These are phyloP conservation scores for Hylaea fasciaria DNA, from an alignment of 2,888 invertebrate species.

Conservation along the genomic window DNA sequence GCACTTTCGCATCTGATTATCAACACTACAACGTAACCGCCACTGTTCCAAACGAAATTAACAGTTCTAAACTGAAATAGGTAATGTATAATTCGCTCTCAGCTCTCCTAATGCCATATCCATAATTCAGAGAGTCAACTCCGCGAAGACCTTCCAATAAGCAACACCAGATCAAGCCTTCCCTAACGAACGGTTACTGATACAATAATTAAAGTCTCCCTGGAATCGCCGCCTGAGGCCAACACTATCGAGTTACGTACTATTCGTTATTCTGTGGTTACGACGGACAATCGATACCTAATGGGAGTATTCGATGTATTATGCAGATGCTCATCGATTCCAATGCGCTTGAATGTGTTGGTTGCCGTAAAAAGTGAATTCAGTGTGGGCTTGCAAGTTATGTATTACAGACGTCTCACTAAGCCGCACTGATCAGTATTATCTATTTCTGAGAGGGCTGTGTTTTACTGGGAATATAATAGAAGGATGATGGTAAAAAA, in stretches of 20 bases:
- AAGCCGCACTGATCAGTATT: no score
- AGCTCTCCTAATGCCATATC: no score
- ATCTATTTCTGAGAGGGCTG: no score
- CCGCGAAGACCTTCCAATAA: not conserved
- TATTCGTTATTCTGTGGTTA: not conserved
- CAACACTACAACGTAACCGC: no score
- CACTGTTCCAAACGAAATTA: no score
- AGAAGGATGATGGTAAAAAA: no score
- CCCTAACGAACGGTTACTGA: not conserved
- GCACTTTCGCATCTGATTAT: no score
- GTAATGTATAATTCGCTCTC: no score
- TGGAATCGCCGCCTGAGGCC: not conserved
- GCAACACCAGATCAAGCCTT: not conserved
- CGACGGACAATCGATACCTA: constrained; percentile 33
- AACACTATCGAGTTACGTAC: no score
- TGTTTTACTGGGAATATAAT: no score
- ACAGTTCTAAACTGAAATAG: no score
- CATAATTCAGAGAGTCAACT: no score
- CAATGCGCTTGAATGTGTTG: constrained; percentile 9
- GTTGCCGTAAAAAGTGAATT: not conserved
- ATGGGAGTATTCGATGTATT: constrained; percentile 31
- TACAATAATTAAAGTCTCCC: not conserved
- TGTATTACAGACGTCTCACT: not conserved
- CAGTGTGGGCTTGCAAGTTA: constrained; percentile 3
- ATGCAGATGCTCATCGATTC: constrained; percentile 29